phyloP scores from a whole-genome alignment of 1,140 invertebrate genomes.

The Bombus turneri region DNA sequence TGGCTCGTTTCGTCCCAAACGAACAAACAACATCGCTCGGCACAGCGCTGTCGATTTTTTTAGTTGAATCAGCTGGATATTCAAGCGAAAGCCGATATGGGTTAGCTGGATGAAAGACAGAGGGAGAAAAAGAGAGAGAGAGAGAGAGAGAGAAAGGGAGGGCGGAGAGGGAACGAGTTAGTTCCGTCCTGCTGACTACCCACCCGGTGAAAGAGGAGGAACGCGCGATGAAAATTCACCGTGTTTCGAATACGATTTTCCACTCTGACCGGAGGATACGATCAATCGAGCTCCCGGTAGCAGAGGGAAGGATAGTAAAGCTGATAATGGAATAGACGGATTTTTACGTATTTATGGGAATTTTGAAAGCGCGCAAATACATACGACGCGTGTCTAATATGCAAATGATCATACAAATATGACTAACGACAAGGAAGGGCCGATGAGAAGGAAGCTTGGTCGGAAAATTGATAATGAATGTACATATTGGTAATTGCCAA shows the following conservation, averaged over 20 bases:
- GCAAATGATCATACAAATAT: no score
- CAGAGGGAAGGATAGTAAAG: background rate
- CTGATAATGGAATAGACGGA: background rate
- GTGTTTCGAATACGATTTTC: conserved; percentile 10
- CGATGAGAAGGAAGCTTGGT: no score
- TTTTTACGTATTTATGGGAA: no score
- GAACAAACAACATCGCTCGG: no score
- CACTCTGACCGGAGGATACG: background rate
- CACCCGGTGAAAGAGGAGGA: background rate
- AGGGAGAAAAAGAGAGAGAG: background rate
- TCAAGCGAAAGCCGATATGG: conserved; percentile 28
- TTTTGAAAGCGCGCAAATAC: no score
- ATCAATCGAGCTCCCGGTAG: background rate
- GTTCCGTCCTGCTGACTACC: background rate
- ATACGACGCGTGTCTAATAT: no score
- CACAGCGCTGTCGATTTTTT: no score
- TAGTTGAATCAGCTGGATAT: background rate
- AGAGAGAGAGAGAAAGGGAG: no score
- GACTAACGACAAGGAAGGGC: no score
- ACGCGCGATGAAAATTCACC: conserved; percentile 2
- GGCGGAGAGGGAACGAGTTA: background rate
- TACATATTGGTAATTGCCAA: no score
- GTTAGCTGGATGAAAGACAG: background rate
- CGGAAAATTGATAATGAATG: no score
- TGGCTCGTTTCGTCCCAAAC: background rate